phyloP scores from a whole-genome alignment of 1,140 invertebrate species.

The Bombus balteatus region DNA sequence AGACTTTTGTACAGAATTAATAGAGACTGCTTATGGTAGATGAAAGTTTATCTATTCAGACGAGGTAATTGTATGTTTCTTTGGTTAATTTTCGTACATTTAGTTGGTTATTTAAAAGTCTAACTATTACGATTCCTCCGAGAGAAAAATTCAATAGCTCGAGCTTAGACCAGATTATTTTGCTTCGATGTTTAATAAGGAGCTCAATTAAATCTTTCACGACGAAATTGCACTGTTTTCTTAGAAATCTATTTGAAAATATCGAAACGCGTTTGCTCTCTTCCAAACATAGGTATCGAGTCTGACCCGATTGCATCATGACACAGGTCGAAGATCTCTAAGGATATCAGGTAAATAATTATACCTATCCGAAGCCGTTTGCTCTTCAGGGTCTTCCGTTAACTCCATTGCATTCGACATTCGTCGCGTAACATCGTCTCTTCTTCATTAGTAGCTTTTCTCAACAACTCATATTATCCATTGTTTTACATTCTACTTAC shows the following conservation, averaged over 20 bases:
- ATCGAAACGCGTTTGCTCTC: neutral
- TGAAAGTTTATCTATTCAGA: neutral
- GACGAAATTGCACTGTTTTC: no score
- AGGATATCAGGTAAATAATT: neutral
- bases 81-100: neutral
- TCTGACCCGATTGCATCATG: neutral
- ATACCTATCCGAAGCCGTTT: neutral
- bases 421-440: neutral
- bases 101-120: neutral
- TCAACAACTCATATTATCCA: neutral
- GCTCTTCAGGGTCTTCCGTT: neutral
- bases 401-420: neutral
- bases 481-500: neutral
- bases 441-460: neutral
- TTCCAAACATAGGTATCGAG: neutral
- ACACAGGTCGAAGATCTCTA: neutral
- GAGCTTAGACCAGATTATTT: neutral
- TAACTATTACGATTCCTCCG: neutral
- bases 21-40: neutral
- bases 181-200: no score
- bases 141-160: neutral
- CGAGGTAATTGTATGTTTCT: neutral
- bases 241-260: neutral
- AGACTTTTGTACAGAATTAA: neutral
- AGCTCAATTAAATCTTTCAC: no score